Evolutionary conservation across 1,140 invertebrate species (phyloP).

Genomic region (Parapsyche elsis): DNA sequence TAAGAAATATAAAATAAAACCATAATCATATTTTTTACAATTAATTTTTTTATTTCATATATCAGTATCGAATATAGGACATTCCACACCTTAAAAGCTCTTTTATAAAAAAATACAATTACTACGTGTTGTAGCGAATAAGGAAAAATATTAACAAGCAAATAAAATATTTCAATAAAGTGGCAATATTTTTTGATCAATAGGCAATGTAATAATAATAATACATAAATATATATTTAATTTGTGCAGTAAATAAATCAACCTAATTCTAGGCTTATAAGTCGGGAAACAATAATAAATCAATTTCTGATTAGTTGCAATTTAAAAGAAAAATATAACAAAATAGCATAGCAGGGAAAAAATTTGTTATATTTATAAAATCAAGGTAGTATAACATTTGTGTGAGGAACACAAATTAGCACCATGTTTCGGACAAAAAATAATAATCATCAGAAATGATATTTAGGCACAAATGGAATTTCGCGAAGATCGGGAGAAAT

Average conservation of each 20-base stretch:
- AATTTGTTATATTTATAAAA: slow-evolving; percentile 46
- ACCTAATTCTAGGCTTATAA: slow-evolving; percentile 31
- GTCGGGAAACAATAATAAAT: slow-evolving; percentile 17
- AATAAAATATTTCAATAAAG: slow-evolving; percentile 54
- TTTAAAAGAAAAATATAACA: slow-evolving; percentile 35
- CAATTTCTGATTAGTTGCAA: slow-evolving; percentile 18
- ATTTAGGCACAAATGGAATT: slow-evolving; percentile 30
- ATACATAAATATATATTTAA: slow-evolving; percentile 47
- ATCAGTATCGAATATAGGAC: slow-evolving; percentile 56
- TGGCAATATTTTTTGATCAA: slow-evolving; percentile 53
- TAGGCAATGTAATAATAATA: slow-evolving; percentile 47
- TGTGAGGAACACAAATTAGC: slow-evolving; percentile 55
- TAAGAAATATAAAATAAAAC: too few relatives aligned
- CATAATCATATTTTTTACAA: background rate
- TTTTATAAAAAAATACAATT: slow-evolving; percentile 57
- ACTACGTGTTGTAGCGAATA: slow-evolving; percentile 52
- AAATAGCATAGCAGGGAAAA: slow-evolving; percentile 35
- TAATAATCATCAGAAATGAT: slow-evolving; percentile 37
- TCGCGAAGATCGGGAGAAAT: slow-evolving; percentile 31
- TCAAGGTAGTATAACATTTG: slow-evolving; percentile 44
- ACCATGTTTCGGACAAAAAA: slow-evolving; percentile 56
- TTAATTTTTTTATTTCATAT: slow-evolving; percentile 54
- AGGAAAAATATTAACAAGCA: slow-evolving; percentile 55
- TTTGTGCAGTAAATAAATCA: slow-evolving; percentile 53
- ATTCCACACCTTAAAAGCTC: slow-evolving; percentile 56